Base-by-base conservation (phyloP, 2,888 invertebrate genomes). In the Ephialtes manifestator region DNA sequence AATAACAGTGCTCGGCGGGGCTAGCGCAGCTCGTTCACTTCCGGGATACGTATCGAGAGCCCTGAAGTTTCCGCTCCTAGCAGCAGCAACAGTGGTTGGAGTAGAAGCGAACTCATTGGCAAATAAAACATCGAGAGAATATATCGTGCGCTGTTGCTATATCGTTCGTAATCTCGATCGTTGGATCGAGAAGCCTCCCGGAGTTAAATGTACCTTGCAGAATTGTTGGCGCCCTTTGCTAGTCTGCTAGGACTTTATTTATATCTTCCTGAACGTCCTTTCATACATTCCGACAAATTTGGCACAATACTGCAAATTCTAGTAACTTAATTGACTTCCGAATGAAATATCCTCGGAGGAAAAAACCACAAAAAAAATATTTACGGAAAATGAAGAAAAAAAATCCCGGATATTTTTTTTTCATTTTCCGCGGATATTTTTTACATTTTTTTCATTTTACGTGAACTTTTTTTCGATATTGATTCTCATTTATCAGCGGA, bases 41-140 rank as follows among this genome's bases (percentile, higher is more conserved):
- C 90, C 89, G 89, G 87, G 89, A 88, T 89, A 89, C 68, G 87
- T 86, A 89, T 89, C 87, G 81, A 67, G 75, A 86, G 83, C 82
- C 76, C 74, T 81, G 81, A 71, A 85, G 87, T 87, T 87, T 87
- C 87, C 85, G 81, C 85, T 88, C 85, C 86, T 86, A 83, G 85
- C 82, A 81, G 86, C 84, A 83, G 86, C 83, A 20, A n/a, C 58
- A 70, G 28, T 39, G 20, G 68, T 18, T 46, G 51, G 39, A 18
- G 53, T 39, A 60, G 18, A 43, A n/a, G 15, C 13, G 18, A 13
- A 20, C 68, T 51, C 51, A 83, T 83, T 67, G 74, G 60, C 67
- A 78, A 83, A 78, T 68, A 70, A 67, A 83, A 78, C 46, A 67
- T 18, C 53, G 13, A 13, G 55, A 60, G 72, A 74, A 72, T 53